These are phyloP conservation scores for Monopis laevigella DNA, from an alignment of 2,888 invertebrate genomes.

Conservation along the genomic window DNA sequence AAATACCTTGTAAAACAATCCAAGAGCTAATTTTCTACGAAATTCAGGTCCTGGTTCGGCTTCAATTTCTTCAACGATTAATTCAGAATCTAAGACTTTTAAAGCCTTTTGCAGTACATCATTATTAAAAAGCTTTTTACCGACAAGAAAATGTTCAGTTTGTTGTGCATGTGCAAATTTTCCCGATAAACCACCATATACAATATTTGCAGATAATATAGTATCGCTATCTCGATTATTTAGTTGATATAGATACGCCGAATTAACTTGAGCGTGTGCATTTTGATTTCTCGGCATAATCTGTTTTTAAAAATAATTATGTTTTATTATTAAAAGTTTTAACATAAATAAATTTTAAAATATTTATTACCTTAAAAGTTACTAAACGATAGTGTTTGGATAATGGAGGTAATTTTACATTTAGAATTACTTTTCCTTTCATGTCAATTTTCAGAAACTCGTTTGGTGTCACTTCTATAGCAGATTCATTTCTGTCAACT, in stretches of 20 bases:
- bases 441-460: conserved; percentile 37
- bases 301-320: conserved; percentile 37
- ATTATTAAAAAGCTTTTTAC: conserved; percentile 48
- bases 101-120: conserved; percentile 61
- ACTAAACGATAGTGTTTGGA: conserved; percentile 30
- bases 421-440: conserved; percentile 33
- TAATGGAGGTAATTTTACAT: conserved; percentile 38
- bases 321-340: too few species aligned
- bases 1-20: conserved; percentile 74
- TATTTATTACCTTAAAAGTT: conserved; percentile 34
- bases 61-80: conserved; percentile 63
- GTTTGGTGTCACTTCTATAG: conserved; percentile 32
- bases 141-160: conserved; percentile 58
- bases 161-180: conserved; percentile 65
- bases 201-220: conserved; percentile 62
- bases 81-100: conserved; percentile 61
- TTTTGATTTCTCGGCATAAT: conserved; percentile 78
- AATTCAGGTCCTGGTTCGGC: conserved; percentile 69
- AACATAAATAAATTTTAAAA: conserved; percentile 11
- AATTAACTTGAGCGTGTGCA: conserved; percentile 79
- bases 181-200: conserved; percentile 66
- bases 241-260: conserved; percentile 73
- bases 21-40: conserved; percentile 67
- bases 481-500: conserved; percentile 14
- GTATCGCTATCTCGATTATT: conserved; percentile 34